Evolutionary conservation across 2,797 vertebrate species (phyloP).

Genomic region (Leuciscus waleckii): DNA sequence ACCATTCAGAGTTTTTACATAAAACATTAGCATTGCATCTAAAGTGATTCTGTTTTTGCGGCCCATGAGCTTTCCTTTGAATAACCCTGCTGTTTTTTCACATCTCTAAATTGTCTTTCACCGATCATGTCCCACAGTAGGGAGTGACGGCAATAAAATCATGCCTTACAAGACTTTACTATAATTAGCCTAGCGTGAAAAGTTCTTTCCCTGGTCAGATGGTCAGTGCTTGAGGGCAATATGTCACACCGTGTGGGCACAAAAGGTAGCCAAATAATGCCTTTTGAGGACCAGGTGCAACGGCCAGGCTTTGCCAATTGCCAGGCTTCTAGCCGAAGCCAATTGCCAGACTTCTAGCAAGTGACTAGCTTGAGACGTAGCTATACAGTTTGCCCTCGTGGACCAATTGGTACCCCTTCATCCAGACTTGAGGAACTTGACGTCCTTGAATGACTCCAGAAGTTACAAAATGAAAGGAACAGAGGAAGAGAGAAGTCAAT

Average conservation of each 20-base stretch:
- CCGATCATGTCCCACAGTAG: slow-evolving; percentile 79
- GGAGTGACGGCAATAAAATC: slow-evolving; percentile 77
- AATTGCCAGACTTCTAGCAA: slow-evolving; percentile 67
- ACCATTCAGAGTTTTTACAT: background rate
- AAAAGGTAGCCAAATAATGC: slow-evolving; percentile 82
- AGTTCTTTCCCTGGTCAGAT: slow-evolving; percentile 83
- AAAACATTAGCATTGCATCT: background rate
- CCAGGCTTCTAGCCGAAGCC: slow-evolving; percentile 33
- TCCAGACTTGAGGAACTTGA: slow-evolving; percentile 64
- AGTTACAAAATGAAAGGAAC: slow-evolving; percentile 51
- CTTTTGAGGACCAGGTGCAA: slow-evolving; percentile 83
- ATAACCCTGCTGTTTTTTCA: background rate
- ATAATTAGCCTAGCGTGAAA: slow-evolving; percentile 79
- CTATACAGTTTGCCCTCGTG: slow-evolving; percentile 67
- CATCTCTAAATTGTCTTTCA: slow-evolving; percentile 67
- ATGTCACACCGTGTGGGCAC: slow-evolving; percentile 82
- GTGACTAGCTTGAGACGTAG: slow-evolving; percentile 59
- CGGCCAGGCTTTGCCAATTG: slow-evolving; percentile 70
- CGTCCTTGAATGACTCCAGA: slow-evolving; percentile 71
- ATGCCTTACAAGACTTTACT: slow-evolving; percentile 74
- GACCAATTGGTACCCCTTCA: slow-evolving; percentile 57
- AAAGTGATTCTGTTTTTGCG: background rate
- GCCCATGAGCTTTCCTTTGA: background rate
- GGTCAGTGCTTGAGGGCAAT: slow-evolving; percentile 82
- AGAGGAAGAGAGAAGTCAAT: slow-evolving; percentile 62